Percentiles rank a stretch among this genome's conserved stretches.
phyloP scores from a whole-genome alignment of 35 echinoderm and acorn worm species.

The Patiria miniata region DNA sequence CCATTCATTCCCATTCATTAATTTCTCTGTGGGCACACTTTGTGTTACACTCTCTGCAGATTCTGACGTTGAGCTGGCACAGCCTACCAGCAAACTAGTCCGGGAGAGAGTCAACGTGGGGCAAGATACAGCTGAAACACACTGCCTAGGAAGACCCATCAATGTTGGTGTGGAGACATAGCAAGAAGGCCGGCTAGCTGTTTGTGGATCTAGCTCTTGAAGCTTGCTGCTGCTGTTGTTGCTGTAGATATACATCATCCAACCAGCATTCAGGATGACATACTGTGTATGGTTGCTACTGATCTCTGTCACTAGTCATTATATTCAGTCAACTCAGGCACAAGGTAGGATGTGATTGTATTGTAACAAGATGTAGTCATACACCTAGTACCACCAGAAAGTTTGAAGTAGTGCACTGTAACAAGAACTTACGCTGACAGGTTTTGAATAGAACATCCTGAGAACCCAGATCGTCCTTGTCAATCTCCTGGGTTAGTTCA shows the following conservation, averaged over 20 bases:
- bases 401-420: no score
- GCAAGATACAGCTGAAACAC: background rate
- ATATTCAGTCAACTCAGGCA: conserved; percentile 4
- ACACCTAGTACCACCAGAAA: no score
- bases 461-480: no score
- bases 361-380: background rate
- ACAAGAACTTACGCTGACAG: no score
- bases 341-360: conserved; percentile 5
- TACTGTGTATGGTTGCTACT: background rate
- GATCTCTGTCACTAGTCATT: background rate
- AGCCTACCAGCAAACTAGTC: conserved; percentile 1
- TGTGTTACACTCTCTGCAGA: conserved; percentile 19
- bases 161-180: background rate
- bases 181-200: background rate
- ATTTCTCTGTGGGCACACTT: conserved; percentile 20
- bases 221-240: no score
- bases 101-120: background rate
- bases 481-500: no score
- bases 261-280: background rate
- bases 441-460: no score
- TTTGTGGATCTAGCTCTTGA: background rate
- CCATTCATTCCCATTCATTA: conserved; percentile 22
- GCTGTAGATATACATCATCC: background rate
- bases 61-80: background rate
- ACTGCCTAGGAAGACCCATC: background rate